phyloP scores from a whole-genome alignment of 2,888 invertebrate species.

The Thysanoteuthis rhombus region DNA sequence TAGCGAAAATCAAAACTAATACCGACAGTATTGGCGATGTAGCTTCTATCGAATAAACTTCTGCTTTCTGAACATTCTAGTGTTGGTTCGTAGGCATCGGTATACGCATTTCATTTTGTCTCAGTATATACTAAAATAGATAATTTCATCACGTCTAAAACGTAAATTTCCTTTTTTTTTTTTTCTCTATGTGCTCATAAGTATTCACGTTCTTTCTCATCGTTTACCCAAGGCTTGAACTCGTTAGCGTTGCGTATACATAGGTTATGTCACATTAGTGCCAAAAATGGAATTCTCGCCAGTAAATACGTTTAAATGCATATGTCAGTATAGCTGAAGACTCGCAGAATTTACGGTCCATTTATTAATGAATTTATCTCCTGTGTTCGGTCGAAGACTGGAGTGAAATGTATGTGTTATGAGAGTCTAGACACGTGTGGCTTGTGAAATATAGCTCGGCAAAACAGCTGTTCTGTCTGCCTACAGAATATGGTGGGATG shows the following conservation, averaged over 20 bases:
- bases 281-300: neutral
- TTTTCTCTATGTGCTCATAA: neutral
- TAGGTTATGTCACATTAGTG: neutral
- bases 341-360: neutral
- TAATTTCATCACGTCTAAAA: too few species aligned
- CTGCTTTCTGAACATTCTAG: too few species aligned
- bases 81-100: too few species aligned
- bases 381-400: neutral
- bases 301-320: neutral
- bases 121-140: too few species aligned
- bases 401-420: neutral
- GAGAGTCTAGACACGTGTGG: constrained; percentile 12
- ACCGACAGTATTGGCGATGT: too few species aligned
- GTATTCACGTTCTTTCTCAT: neutral
- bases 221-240: too few species aligned
- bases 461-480: constrained; percentile 12
- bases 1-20: too few species aligned
- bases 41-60: too few species aligned
- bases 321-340: neutral
- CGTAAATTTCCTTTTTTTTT: neutral
- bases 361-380: neutral
- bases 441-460: neutral
- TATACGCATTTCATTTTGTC: too few species aligned
- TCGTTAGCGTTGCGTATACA: too few species aligned
- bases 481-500: neutral